Evolutionary conservation across 30 jellyfish, hydroid and myxozoan species (phyloP).

Genomic region (Aurelia aurita): DNA sequence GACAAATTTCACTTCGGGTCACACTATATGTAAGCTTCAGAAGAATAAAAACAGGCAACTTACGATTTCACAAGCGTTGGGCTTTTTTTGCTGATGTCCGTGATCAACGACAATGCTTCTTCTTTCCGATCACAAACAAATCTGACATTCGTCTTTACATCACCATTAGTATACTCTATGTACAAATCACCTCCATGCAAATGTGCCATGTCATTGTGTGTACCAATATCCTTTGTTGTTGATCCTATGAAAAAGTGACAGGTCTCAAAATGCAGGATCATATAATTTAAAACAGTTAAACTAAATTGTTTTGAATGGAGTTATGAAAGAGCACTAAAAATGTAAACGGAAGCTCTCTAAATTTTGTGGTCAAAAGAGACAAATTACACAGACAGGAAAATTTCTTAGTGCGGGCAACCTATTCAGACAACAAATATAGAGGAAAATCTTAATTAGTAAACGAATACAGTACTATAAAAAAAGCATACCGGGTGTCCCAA

Average conservation of each 20-base stretch:
- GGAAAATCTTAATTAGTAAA: too few relatives aligned
- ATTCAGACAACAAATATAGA: too few relatives aligned
- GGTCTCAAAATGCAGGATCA: not conserved
- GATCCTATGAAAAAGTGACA: slow-evolving; percentile 16
- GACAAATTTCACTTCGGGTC: too few relatives aligned
- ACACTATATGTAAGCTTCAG: too few relatives aligned
- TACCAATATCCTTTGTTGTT: slow-evolving; percentile 57
- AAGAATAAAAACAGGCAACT: not conserved
- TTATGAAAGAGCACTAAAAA: too few relatives aligned
- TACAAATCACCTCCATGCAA: slow-evolving; percentile 47
- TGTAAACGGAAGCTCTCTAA: too few relatives aligned
- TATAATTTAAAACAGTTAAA: not conserved
- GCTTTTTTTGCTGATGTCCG: slow-evolving; percentile 11
- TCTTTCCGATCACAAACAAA: slow-evolving; percentile 55
- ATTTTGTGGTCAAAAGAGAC: too few relatives aligned
- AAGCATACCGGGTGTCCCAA: too few relatives aligned
- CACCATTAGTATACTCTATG: slow-evolving; percentile 53
- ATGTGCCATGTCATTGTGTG: slow-evolving; percentile 3
- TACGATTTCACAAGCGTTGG: slow-evolving; percentile 18
- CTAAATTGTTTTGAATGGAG: too few relatives aligned
- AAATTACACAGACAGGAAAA: too few relatives aligned
- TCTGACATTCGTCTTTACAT: slow-evolving; percentile 37
- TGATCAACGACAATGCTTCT: slow-evolving; percentile 25
- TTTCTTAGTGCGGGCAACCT: too few relatives aligned
- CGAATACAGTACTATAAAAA: too few relatives aligned